Evolutionary conservation across 2,113 vertebrate species (phyloP), one percentile per base, ranked within the genome.

Genomic region (Dryoscopus gambensis): DNA sequence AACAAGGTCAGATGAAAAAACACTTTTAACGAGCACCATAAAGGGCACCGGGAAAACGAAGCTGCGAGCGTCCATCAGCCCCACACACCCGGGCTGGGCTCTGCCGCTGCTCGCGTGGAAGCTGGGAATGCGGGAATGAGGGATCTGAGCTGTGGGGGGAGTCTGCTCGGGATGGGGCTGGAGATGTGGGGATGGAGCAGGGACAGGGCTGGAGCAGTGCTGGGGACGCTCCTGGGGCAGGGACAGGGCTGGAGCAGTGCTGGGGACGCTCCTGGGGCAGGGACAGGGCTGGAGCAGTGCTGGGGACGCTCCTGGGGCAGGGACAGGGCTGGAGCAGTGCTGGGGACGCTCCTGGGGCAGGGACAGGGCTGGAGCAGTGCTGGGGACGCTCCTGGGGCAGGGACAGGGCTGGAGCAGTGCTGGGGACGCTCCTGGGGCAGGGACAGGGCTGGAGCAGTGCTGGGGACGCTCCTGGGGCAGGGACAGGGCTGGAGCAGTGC

Each of bases 61-160:
- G 22, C 28, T n/a, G 28, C 11, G 52, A 0, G 1, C 0, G 0
- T 11, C 56, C n/a, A 2, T 6, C 52, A 46, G 47, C 57, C 40
- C 40, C 19, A 1, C 0, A 1, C 0, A 0, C 11, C 46, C 6
- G 25, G 25, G 25, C 75, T 42, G 76, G n/a, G 49, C 70, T 55
- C 76, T 80, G 50, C 27, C 0, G 1, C 2, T 7, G 33, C 3
- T 12, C 9, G 39, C 39, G 9, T 9, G 35, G 7, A 3, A 40
- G 15, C 5, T 53, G 79, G n/a, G 17, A 22, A 22, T 8, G 3
- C 22, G 65, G n/a, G 19, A 39, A 22, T 35, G 14, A 1, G 0
- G 5, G 40, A 5, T 2, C 3, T 20, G 0, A 8, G 52, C 33
- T 42, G 60, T 5, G 16, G n/a, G 0, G 7, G 42, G 20, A 55